Conservation (phyloP, 2,888 invertebrate species). For the Tetramorium bicarinatum region DNA sequence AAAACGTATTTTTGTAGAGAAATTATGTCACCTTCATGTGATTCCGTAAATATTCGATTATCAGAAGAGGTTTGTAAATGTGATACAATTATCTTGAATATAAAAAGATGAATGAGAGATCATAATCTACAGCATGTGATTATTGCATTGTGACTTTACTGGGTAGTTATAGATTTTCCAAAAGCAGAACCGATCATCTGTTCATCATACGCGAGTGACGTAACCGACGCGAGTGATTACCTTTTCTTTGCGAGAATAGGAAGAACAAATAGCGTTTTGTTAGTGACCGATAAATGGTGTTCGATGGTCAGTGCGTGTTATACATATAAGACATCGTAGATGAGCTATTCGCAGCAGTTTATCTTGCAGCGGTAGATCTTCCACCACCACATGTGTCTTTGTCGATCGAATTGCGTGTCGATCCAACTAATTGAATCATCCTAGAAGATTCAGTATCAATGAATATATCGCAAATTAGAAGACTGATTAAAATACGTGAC, state of each 20-base stretch:
- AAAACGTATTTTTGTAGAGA: neutral
- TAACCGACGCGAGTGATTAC: constrained; percentile 64
- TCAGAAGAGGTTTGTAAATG: neutral
- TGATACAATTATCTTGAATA: neutral
- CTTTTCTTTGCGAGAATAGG: constrained; percentile 77
- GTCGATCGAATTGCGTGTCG: neutral
- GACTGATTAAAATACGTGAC: neutral
- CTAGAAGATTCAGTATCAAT: constrained; percentile 1
- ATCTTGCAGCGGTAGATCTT: constrained; percentile 62
- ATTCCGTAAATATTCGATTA: neutral
- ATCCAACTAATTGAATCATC: neutral
- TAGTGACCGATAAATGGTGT: constrained; percentile 81
- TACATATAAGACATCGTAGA: constrained; percentile 69
- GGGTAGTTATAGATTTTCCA: neutral
- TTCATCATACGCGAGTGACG: constrained; percentile 59
- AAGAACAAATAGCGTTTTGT: constrained; percentile 78
- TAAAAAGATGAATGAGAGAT: neutral
- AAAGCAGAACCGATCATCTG: constrained; percentile 21
- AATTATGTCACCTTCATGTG: neutral
- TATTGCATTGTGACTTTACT: neutral
- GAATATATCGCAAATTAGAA: neutral
- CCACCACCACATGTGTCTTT: constrained; percentile 55
- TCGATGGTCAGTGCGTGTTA: constrained; percentile 70
- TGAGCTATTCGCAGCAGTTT: constrained; percentile 35
- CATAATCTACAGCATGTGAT: neutral